Conservation (phyloP, 1,140 invertebrate genomes). For the Helicoverpa armigera region DNA sequence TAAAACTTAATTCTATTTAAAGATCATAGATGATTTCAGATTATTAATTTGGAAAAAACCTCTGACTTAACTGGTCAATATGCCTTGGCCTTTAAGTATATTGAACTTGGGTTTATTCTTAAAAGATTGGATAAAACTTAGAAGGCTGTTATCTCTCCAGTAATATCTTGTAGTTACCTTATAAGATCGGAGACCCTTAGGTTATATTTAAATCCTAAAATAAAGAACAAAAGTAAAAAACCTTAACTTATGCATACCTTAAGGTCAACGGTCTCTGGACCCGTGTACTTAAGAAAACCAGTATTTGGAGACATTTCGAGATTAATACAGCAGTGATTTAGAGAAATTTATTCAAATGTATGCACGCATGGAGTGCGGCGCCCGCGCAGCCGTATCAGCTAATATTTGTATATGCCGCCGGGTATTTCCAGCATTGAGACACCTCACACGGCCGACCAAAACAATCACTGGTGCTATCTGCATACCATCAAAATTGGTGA, state of each 20-base stretch:
- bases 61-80: no score
- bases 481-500: no score
- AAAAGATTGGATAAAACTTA: no score
- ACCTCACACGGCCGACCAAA: conserved; percentile 9
- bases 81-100: no score
- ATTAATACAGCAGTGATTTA: conserved; percentile 46
- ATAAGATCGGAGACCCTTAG: not conserved
- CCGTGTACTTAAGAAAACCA: conserved; percentile 13
- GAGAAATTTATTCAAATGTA: conserved; percentile 64
- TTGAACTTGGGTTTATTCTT: no score
- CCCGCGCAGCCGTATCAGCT: not conserved
- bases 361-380: conserved; percentile 21
- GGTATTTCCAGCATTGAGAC: conserved; percentile 22
- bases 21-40: no score
- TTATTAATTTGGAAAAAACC: no score
- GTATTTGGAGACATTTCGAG: conserved; percentile 46
- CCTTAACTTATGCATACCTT: conserved; percentile 11
- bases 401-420: conserved; percentile 49
- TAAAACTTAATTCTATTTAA: no score
- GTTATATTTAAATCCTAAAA: not conserved
- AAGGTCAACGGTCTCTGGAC: not conserved
- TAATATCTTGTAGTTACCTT: not conserved
- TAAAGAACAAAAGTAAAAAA: conserved; percentile 9
- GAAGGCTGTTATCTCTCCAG: not conserved
- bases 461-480: not conserved